Conservation (phyloP, 2,888 invertebrate species). For the Lasioglossum figueresi region DNA sequence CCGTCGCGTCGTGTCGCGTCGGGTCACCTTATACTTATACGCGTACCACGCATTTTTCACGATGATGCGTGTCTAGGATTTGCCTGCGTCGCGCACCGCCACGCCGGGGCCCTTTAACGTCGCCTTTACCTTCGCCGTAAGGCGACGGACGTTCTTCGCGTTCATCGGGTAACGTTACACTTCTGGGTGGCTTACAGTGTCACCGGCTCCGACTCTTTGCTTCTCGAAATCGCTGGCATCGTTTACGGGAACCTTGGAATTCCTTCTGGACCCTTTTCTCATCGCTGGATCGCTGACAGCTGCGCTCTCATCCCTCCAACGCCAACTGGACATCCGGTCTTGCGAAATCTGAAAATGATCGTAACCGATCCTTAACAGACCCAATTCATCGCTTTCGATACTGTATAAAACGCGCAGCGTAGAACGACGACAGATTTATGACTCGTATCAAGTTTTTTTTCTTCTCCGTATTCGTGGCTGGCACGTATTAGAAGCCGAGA, state of each 20-base stretch:
- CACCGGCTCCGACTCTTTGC: constrained; percentile 38
- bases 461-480: neutral
- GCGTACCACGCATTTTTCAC: constrained; percentile 61
- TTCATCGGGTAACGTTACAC: constrained; percentile 71
- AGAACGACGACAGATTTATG: neutral
- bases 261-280: neutral
- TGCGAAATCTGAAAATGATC: neutral
- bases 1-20: constrained; percentile 32
- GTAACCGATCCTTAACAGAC: neutral
- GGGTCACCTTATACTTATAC: constrained; percentile 75
- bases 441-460: neutral
- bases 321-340: neutral
- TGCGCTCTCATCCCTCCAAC: neutral
- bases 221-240: constrained; percentile 26
- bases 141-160: constrained; percentile 55
- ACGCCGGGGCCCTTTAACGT: constrained; percentile 32
- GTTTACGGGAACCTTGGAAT: constrained; percentile 27
- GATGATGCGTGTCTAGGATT: constrained; percentile 68
- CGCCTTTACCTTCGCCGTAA: constrained; percentile 6
- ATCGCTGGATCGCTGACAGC: neutral
- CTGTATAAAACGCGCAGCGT: neutral
- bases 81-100: constrained; percentile 23
- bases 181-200: constrained; percentile 74
- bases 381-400: neutral
- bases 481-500: neutral